Base-by-base conservation (phyloP, 2,888 invertebrate species). In the Plusia festucae region DNA sequence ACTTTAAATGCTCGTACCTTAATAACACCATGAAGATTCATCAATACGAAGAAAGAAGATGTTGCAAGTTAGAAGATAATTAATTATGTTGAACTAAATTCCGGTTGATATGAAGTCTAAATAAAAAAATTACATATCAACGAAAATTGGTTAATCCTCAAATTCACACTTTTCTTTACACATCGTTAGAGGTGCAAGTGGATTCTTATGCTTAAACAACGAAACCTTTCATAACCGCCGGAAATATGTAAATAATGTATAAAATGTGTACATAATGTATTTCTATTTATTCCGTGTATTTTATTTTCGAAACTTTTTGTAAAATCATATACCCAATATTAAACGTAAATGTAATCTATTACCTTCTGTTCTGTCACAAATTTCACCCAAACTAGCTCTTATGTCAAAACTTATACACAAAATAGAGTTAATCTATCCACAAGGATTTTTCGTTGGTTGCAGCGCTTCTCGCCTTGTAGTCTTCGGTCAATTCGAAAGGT, bases 381-480 rank as follows among this genome's bases (percentile, higher is more conserved):
- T n/a, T n/a, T 1, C 4, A n/a, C 4, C n/a, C 2, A n/a, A 0
- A n/a, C 3, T 49, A 18, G 16, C 46, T 49, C 46, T 49, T 49
- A 49, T 49, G 20, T 9, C 7, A 20, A 49, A 18, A 49, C 46
- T 49, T 49, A 49, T 49, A 20, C 20, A 49, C 18, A 49, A 11
- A 18, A 49, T 49, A 22, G 22, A 40, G 40, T 55, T 40, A 44
- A 56, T 56, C n/a, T 24, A 13, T 11, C 24, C 13, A 58, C 3
- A 49, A 20, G 30, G 32, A 54, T 32, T 54, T 27, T 55, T 62
- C 11, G 5, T 63, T 40, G 8, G n/a, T 59, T 65, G 63, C 86
- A 99, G 98, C 96, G 97, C 85, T 99, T 99, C 89, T 99, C 99
- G 0, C 99, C 99, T 0, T 99, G 99, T 91, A 99, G 98, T 86